These are phyloP conservation scores for Lissonota sp. DNA, from an alignment of 2,888 invertebrate genomes.

Conservation along the genomic window DNA sequence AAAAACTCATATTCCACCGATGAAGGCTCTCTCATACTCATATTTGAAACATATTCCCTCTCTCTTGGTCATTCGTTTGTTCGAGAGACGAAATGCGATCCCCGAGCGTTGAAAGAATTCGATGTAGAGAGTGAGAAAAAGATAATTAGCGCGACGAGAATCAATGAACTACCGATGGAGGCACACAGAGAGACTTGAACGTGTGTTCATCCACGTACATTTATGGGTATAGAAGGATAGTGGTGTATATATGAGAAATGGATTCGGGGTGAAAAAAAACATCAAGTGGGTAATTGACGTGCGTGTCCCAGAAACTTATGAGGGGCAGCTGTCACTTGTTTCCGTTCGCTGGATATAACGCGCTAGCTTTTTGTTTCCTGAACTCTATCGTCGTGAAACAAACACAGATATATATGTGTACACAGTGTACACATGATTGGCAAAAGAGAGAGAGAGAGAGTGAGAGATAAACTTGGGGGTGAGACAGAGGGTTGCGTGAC, in stretches of 20 bases:
- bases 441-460: conserved; percentile 20
- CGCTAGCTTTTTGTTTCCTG: conserved; percentile 74
- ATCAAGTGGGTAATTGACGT: conserved; percentile 78
- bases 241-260: conserved; percentile 31
- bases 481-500: conserved; percentile 62
- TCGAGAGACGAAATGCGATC: conserved; percentile 52
- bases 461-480: neutral
- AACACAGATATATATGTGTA: neutral
- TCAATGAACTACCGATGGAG: conserved; percentile 54
- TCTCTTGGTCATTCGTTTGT: conserved; percentile 19
- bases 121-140: conserved; percentile 49
- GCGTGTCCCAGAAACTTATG: conserved; percentile 64
- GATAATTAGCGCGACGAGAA: conserved; percentile 57
- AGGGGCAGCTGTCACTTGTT: conserved; percentile 80
- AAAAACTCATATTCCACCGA: conserved; percentile 55
- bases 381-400: conserved; percentile 53
- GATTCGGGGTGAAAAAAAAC: conserved; percentile 51
- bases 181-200: neutral
- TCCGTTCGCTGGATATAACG: conserved; percentile 67
- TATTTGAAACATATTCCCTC: neutral
- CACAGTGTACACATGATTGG: conserved; percentile 25
- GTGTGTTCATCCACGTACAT: neutral
- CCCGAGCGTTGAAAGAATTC: conserved; percentile 42
- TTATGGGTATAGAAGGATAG: neutral
- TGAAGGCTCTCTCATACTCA: neutral